Evolutionary conservation across 2,888 invertebrate species (phyloP), one percentile per base, ranked within the genome.

Genomic region (Frankliniella intonsa): DNA sequence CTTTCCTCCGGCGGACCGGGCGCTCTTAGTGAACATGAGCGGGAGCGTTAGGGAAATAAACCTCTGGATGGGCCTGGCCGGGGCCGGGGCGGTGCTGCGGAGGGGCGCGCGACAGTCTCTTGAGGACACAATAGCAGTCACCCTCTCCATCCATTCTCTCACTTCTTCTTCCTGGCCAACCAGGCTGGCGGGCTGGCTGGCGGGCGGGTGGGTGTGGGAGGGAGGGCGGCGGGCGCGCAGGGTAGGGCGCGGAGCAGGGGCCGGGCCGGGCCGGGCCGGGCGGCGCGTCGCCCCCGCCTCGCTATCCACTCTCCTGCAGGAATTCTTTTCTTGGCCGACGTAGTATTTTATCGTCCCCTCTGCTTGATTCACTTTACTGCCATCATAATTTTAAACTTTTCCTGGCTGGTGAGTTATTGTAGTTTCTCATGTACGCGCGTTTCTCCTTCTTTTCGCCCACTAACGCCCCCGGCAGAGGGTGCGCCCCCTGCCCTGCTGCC

Each of bases 101-200:
- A 55, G 22, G 69, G 69, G 22, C 11, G 69, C 22, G 69, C 69
- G 69, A 69, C 69, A 69, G 69, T 69, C 69, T 69, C 69, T 69
- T 69, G n/a, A 69, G 69, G 69, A 69, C 69, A 69, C 69, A 69
- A 69, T 69, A 69, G 69, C 69, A 69, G 69, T 69, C 69, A 69
- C 69, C 69, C 69, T 55, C 55, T 69, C 69, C 22, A n/a, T 69
- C 69, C 69, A 22, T 22, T 69, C 69, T 69, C 69, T 22, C 69
- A 22, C 69, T 69, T 22, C 11, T 22, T 22, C 69, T 69, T 17
- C 17, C 55, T 55, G 14, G 11, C 55, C 55, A 55, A 14, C 55
- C 55, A 55, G 11, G 11, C 55, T 38, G 38, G 38, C 38, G 2
- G 38, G 38, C 38, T 38, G 38, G 38, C 38, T 38, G 38, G 38